Evolutionary conservation across 2,797 vertebrate species (phyloP), one percentile per base, ranked within the genome.

Genomic region (Ispidina picta): DNA sequence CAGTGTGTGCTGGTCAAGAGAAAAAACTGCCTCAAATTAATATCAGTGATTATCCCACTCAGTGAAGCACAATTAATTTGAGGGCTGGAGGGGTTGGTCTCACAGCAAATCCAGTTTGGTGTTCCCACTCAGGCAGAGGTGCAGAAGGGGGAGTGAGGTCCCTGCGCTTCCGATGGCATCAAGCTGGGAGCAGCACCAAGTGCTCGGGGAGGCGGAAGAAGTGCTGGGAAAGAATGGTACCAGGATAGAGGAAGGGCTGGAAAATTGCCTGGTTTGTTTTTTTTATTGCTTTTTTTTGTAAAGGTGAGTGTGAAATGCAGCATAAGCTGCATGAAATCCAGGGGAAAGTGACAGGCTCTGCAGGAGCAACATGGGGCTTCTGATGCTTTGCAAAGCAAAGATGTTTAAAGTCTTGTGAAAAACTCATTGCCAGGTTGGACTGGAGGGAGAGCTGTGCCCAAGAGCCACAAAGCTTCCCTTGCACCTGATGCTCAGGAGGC

Each of bases 131-230:
- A 0, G 0, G 52, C 23, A 44, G 71, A 43, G 75, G 64, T 31
- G 0, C 0, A 0, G 80, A 54, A 62, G 2, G 12, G 43, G 54
- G 54, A 81, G 23, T 0, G 0, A 77, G 15, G 8, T 28, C 54
- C 28, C 59, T 0, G 2, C 8, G 26, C 65, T 77, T 69, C 80
- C 0, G 0, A 19, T 0, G 4, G 59, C 0, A 0, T 58, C 73
- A 51, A 28, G 9, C 88, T 64, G 73, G 39, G 65, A 91, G 46
- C 83, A 79, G 52, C 43, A 10, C 14, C 0, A 15, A 64, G 54
- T 4, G 28, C 54, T 80, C 0, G 4, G 54, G 70, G 64, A 71
- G 69, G 54, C 26, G 13, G n/a, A n/a, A 46, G 16, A 1, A 2
- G 19, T 11, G 18, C 2, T 52, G 23, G 69, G 43, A 66, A 78